phyloP scores from a whole-genome alignment of 2,113 vertebrate species.

The Zeus faber region DNA sequence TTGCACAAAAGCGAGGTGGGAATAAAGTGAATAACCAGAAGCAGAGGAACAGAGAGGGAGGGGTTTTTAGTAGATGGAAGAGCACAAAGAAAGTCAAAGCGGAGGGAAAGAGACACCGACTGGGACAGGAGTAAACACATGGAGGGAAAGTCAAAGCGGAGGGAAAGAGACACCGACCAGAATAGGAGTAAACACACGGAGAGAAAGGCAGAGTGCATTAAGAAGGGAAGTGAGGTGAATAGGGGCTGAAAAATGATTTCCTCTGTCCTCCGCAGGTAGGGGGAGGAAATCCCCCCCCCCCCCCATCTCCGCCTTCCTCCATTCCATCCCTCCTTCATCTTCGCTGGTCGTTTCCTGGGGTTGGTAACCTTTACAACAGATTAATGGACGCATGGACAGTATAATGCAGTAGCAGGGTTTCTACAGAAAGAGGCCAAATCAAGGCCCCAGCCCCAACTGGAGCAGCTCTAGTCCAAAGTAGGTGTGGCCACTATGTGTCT shows the following conservation, averaged over 20 bases:
- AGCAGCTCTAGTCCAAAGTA: no score
- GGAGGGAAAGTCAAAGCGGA: background rate
- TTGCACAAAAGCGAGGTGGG: conserved; percentile 2
- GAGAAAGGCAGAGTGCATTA: conserved; percentile 30
- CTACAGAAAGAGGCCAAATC: no score
- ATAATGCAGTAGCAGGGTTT: no score
- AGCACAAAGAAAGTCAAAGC: background rate
- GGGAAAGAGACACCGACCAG: background rate
- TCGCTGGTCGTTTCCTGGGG: conserved; percentile 21
- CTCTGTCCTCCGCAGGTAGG: conserved; percentile 37
- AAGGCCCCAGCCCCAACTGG: no score
- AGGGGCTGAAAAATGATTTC: conserved; percentile 46
- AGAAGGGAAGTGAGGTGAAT: conserved; percentile 36
- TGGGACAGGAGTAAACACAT: background rate
- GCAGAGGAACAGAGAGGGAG: background rate
- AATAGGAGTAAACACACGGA: conserved; percentile 32
- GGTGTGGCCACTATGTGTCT: no score
- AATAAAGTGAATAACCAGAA: conserved; percentile 4
- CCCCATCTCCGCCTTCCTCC: conserved; percentile 18
- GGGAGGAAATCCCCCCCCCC: conserved; percentile 47
- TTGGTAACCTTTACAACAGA: conserved; percentile 27
- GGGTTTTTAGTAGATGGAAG: background rate
- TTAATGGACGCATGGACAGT: conserved; percentile 5
- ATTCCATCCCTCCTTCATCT: conserved; percentile 37
- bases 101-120: background rate